phyloP scores from a whole-genome alignment of 2,113 vertebrate species.

The Oplegnathus fasciatus region DNA sequence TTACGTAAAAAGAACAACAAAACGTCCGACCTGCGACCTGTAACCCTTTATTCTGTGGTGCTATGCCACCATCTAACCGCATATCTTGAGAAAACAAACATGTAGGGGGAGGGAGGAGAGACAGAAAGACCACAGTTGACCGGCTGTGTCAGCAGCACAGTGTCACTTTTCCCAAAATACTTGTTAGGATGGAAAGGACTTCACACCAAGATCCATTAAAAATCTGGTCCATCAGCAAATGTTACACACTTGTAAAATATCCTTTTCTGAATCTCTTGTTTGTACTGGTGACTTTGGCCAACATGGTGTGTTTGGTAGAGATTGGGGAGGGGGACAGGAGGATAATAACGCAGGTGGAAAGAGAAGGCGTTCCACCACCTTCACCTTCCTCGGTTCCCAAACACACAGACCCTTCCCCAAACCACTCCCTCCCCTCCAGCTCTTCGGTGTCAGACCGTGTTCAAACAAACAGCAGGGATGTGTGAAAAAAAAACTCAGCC shows the following conservation, averaged over 20 bases:
- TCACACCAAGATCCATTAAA: background rate
- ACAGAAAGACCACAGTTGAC: background rate
- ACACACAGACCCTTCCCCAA: background rate
- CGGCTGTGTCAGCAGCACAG: too few relatives aligned
- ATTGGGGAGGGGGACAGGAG: too few relatives aligned
- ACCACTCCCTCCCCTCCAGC: background rate
- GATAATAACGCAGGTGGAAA: too few relatives aligned
- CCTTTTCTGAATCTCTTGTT: background rate
- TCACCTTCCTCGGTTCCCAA: too few relatives aligned
- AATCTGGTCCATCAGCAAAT: background rate
- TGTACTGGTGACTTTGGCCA: background rate
- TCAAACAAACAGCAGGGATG: background rate
- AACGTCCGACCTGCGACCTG: background rate
- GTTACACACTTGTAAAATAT: background rate
- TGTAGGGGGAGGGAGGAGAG: background rate
- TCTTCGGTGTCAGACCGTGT: background rate
- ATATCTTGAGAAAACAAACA: constrained; percentile 2
- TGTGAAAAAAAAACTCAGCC: background rate
- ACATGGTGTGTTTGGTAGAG: background rate
- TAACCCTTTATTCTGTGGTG: background rate
- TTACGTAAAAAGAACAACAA: background rate
- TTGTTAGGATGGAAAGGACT: constrained; percentile 1
- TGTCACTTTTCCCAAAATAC: background rate
- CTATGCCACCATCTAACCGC: background rate
- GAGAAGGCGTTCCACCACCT: too few relatives aligned